Evolutionary conservation across 2,113 vertebrate genomes (phyloP), one percentile per base, ranked within the genome.

Genomic region (Centropus unirufus): DNA sequence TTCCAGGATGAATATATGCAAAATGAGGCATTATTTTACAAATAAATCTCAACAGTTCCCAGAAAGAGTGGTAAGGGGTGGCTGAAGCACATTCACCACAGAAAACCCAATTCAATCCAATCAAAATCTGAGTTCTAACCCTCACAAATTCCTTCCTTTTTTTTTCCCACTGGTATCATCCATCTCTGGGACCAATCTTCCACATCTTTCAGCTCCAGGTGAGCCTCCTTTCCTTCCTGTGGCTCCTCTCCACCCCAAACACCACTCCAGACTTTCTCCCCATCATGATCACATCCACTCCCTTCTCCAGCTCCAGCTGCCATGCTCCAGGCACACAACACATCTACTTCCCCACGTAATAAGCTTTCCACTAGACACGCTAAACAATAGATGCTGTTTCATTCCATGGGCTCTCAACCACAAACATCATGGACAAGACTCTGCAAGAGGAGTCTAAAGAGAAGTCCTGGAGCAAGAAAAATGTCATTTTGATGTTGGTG

Each of bases 41-140:
- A 63, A 64, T 8, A 49, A 34, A 83, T 2, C 40, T 29, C 40
- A 39, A 0, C 0, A 39, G 12, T 62, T 74, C 40, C 30, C 63
- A 83, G 40, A 58, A 73, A 0, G 3, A 57, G 30, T 3, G 9
- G 26, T 58, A 62, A 32, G 16, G n/a, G 54, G 9, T 18, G 20
- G 36, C 66, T 59, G 32, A 61, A 67, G 39, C 40, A 36, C 42
- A 15, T 18, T 32, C 14, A 36, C 18, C n/a, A 30, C 15, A 34
- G 58, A 59, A 58, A 47, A 22, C 11, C 10, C 24, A 47, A 12
- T 4, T 4, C 22, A 47, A 51, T 30, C 29, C 42, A 51, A 21
- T 9, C 54, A 12, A 47, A 30, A 44, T 17, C 18, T 1, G 2
- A 52, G 19, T 18, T 39, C 14, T 1, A 0, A 5, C 1, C 1